These are phyloP conservation scores for Idaea aversata DNA, from an alignment of 2,888 invertebrate genomes.

Conservation along the genomic window DNA sequence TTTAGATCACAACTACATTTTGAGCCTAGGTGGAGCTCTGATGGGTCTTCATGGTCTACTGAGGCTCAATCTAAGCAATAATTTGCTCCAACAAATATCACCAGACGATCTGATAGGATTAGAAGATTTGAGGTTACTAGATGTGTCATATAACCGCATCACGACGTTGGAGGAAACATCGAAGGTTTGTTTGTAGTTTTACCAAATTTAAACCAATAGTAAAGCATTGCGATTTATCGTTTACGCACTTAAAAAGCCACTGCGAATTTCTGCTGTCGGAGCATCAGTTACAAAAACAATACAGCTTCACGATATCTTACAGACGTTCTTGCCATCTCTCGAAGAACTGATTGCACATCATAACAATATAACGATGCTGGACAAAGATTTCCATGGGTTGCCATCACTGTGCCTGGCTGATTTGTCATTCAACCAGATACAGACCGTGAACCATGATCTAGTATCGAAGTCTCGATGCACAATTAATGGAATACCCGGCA, in stretches of 20 bases:
- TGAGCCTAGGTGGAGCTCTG: constrained; percentile 86
- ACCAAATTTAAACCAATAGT: neutral
- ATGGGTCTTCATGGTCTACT: constrained; percentile 87
- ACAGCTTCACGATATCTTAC: constrained; percentile 43
- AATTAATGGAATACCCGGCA: constrained; percentile 88
- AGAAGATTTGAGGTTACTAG: constrained; percentile 86
- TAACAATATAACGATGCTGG: constrained; percentile 87
- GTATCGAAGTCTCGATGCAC: constrained; percentile 90
- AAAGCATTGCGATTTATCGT: neutral
- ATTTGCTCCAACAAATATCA: constrained; percentile 85
- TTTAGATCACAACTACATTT: constrained; percentile 86
- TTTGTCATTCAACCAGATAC: constrained; percentile 88
- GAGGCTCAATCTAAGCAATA: constrained; percentile 87
- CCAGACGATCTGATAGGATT: constrained; percentile 90
- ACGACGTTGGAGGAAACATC: constrained; percentile 90
- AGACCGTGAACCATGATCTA: constrained; percentile 85
- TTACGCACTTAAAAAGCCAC: neutral
- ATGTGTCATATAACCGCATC: constrained; percentile 88
- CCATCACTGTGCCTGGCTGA: constrained; percentile 91
- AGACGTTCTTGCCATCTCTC: constrained; percentile 89
- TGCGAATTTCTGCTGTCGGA: neutral
- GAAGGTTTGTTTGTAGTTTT: constrained; percentile 78
- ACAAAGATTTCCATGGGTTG: constrained; percentile 90
- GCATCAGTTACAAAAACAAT: neutral
- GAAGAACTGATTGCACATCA: constrained; percentile 88